Evolutionary conservation across 2,797 vertebrate species (phyloP).

Genomic region (Steatocranus sp.): DNA sequence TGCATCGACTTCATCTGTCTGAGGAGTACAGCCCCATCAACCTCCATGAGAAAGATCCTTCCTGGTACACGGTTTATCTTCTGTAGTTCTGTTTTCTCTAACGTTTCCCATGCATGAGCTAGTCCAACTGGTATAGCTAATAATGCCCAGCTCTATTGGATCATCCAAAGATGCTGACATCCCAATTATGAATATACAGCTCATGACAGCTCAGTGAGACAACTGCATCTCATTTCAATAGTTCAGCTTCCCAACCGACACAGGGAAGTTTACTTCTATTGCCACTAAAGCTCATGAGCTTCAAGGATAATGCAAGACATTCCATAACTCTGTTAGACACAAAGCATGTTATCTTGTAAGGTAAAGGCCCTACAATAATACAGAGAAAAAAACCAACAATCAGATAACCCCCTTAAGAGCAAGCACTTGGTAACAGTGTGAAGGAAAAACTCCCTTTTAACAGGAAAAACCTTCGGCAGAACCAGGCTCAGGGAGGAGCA

Average conservation of each 20-base stretch:
- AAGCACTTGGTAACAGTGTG: background rate
- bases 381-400: background rate
- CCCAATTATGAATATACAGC: background rate
- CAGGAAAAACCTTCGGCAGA: background rate
- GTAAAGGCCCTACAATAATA: background rate
- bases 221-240: background rate
- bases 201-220: background rate
- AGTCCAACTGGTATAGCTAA: background rate
- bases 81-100: background rate
- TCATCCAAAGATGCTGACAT: background rate
- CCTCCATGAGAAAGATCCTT: background rate
- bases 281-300: background rate
- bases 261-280: background rate
- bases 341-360: background rate
- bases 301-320: background rate
- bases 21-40: background rate
- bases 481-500: background rate
- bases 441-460: background rate
- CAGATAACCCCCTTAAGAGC: background rate
- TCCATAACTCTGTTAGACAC: background rate
- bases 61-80: background rate
- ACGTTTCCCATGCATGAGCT: background rate
- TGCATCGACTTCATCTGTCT: background rate
- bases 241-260: background rate
- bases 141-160: background rate